A percentile compares a stretch with the other conserved stretches of the same genome.
Evolutionary conservation across 2,888 invertebrate genomes (phyloP).

Genomic region (Scaptomyza cyrtandrae): DNA sequence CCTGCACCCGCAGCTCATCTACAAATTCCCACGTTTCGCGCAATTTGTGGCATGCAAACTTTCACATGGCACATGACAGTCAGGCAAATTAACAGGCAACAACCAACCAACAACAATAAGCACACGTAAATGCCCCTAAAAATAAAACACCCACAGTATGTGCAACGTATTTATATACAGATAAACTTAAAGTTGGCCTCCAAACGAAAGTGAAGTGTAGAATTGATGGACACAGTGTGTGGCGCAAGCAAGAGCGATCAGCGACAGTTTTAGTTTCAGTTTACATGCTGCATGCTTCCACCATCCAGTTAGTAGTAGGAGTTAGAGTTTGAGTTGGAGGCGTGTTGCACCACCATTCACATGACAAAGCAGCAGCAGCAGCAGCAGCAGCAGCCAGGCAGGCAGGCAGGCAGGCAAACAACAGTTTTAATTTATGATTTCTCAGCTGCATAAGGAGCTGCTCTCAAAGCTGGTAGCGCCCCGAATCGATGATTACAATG

Average conservation of each 20-base stretch:
- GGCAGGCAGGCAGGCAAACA: conserved; percentile 54
- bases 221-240: conserved; percentile 76
- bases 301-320: conserved; percentile 20
- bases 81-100: conserved; percentile 63
- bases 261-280: conserved; percentile 5
- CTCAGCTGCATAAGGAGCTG: conserved; percentile 51
- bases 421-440: conserved; percentile 65
- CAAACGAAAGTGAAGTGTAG: conserved; percentile 82
- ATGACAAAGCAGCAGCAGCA: conserved; percentile 66
- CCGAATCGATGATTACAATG: conserved; percentile 43
- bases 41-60: conserved; percentile 79
- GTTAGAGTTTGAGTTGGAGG: too few species aligned
- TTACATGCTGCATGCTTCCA: not conserved
- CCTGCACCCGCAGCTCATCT: conserved; percentile 13
- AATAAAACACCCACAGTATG: conserved; percentile 70
- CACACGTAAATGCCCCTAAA: conserved; percentile 36
- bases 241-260: conserved; percentile 30
- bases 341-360: conserved; percentile 57
- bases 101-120: conserved; percentile 37
- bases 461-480: conserved; percentile 2
- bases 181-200: conserved; percentile 37
- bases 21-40: conserved; percentile 62
- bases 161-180: conserved; percentile 9
- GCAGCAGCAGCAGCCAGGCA: conserved; percentile 35
- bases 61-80: conserved; percentile 67